phyloP scores from a whole-genome alignment of 53 echinoderm and acorn worm species.

The Stichopus horrens region DNA sequence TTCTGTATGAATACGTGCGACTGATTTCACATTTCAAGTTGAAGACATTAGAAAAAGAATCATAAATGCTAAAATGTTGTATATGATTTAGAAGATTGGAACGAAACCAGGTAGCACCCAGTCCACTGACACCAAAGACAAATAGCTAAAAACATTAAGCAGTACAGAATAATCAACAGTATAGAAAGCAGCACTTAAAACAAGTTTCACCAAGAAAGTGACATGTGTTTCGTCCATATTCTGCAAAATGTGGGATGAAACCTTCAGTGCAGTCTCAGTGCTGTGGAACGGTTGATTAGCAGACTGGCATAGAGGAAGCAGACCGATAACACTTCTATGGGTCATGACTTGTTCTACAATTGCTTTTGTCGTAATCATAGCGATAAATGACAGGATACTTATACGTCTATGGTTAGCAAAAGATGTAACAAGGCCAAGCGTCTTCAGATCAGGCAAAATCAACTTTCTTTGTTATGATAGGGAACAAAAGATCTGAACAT shows the following conservation, averaged over 20 bases:
- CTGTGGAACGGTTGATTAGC: conserved; percentile 8
- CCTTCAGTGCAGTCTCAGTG: conserved; percentile 16
- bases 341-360: background rate
- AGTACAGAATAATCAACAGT: background rate
- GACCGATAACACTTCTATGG: background rate
- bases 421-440: background rate
- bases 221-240: background rate
- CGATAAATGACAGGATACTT: background rate
- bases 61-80: background rate
- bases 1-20: no score
- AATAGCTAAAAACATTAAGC: background rate
- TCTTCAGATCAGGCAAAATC: background rate
- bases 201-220: background rate
- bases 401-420: background rate
- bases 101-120: background rate
- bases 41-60: no score
- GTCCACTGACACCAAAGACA: background rate
- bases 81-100: background rate
- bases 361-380: background rate
- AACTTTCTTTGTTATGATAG: no score
- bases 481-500: no score
- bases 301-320: background rate
- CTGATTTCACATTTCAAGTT: no score
- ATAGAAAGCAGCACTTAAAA: background rate
- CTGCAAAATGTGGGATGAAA: background rate